These are phyloP conservation scores for Molossus alvarezi DNA, from an alignment of 2,797 vertebrate species.

Conservation along the genomic window DNA sequence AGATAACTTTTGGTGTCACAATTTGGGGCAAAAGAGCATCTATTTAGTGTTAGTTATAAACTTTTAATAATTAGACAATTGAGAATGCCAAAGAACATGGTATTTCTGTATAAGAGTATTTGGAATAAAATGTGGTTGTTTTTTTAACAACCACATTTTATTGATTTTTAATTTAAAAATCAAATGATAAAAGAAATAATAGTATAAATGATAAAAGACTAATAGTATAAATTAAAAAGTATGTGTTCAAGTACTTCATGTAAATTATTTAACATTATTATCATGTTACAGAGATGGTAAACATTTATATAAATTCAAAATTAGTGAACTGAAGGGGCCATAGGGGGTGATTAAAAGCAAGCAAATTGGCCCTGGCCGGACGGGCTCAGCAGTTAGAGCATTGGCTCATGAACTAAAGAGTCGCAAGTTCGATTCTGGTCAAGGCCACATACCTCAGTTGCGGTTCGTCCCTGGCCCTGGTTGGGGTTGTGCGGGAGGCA, in stretches of 20 bases:
- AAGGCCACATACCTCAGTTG: too few species aligned
- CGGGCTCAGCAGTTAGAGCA: too few species aligned
- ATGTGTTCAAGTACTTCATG: neutral
- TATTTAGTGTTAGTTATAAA: neutral
- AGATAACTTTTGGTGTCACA: neutral
- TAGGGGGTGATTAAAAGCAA: neutral
- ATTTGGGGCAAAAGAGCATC: neutral
- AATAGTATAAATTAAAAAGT: slow-evolving; percentile 7
- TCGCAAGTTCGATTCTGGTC: too few species aligned
- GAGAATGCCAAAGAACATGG: neutral
- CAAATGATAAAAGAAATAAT: neutral
- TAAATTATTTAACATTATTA: neutral
- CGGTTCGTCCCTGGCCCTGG: too few species aligned
- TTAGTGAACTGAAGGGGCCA: neutral
- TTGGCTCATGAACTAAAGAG: too few species aligned
- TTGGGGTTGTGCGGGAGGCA: too few species aligned
- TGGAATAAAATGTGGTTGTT: neutral
- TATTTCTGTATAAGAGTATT: neutral
- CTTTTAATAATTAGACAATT: slow-evolving; percentile 22
- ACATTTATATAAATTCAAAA: neutral
- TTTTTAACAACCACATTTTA: neutral
- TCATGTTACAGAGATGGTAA: neutral
- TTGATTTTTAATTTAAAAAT: neutral
- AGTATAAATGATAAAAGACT: neutral
- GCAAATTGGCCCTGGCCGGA: too few species aligned